Base-by-base conservation (phyloP, 35 echinoderm and acorn worm species). In the Diadema setosum region DNA sequence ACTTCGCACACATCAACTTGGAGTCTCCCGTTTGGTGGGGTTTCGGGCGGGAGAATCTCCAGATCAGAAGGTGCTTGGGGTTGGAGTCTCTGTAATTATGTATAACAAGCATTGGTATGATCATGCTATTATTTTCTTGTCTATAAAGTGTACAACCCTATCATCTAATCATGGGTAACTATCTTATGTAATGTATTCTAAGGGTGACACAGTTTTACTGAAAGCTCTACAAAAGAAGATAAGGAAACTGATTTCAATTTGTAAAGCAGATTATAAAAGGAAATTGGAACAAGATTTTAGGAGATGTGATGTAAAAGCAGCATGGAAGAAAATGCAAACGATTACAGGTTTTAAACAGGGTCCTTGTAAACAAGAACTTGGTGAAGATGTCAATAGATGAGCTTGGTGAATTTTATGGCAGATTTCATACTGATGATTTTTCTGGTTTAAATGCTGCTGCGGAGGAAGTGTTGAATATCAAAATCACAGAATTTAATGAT, bases 391-490 rank as follows among this genome's bases (percentile, higher is more conserved):
- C n/a, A 52, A n/a, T 87, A 42, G 34, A 87, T 78, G 65, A 80
- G 14, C 44, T 87, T 39, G 46, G 61, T 87, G 85, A 73, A 24
- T 87, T 87, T 75, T 87, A 87, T 45, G 17, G 31, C 34, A 21
- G 85, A 25, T 87, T 87, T 48, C 25, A 87, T 45, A 17, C 12
- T 45, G 27, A 87, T 25, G 61, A 48, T 87, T 87, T 87, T 75
- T 0, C 27, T 41, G 12, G 9, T 42, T 34, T 75, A 33, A 73
- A 29, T 45, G 26, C 46, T 52, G 6, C 44, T 48, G 33, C 56
- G 5, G 5, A 4, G 16, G 45, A 52, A 8, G 21, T 29, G 26
- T 46, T 83, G 5, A 3, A 58, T 8, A 83, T 11, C n/a, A 34
- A 31, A 34, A 18, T 34, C 8, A 60, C 11, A 3, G 49, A 60